These are phyloP conservation scores for Pterostichus madidus DNA, from an alignment of 2,888 invertebrate genomes.

Conservation along the genomic window DNA sequence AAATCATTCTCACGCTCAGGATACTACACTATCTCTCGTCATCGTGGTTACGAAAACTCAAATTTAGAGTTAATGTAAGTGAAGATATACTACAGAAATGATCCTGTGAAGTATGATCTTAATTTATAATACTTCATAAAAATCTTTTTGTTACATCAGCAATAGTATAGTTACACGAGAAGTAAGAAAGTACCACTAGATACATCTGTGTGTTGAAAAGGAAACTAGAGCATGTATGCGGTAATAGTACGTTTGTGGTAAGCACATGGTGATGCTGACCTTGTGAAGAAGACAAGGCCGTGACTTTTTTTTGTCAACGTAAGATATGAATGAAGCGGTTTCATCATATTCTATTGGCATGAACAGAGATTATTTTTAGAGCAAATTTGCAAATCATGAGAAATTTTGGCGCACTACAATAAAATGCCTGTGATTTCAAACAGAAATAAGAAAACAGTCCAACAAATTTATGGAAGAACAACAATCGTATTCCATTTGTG, in stretches of 20 bases:
- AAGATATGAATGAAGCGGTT: neutral
- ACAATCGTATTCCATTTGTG: no score
- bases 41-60: slow-evolving; percentile 80
- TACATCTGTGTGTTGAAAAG: neutral
- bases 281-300: neutral
- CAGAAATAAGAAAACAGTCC: no score
- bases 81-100: slow-evolving; percentile 85
- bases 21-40: slow-evolving; percentile 78
- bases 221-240: neutral
- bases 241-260: neutral
- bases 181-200: neutral
- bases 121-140: no score
- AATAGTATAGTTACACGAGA: neutral
- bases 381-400: no score
- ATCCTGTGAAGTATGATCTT: no score
- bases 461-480: no score
- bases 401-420: neutral
- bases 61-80: slow-evolving; percentile 78
- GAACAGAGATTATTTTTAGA: slow-evolving; percentile 6
- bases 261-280: neutral
- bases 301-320: neutral
- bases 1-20: slow-evolving; percentile 51
- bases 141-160: neutral
- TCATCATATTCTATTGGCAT: slow-evolving; percentile 8
- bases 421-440: no score